phyloP scores from a whole-genome alignment of 2,797 vertebrate species.

The Acanthurus tractus region DNA sequence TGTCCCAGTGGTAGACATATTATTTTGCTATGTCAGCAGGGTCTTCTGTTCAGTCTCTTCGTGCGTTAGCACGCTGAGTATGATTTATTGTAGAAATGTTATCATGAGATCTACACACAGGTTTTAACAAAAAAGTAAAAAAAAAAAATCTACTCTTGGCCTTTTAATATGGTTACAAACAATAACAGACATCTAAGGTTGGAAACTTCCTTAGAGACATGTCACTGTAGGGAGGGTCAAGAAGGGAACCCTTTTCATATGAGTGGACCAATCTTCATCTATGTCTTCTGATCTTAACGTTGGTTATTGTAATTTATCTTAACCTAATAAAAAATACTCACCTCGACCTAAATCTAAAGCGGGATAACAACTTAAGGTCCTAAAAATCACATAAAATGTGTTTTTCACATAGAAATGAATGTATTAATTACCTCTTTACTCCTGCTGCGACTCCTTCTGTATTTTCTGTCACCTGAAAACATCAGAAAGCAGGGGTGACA shows the following conservation, averaged over 20 bases:
- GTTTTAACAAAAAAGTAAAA: slow-evolving; percentile 89
- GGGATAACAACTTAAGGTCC: slow-evolving; percentile 46
- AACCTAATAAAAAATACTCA: slow-evolving; percentile 90
- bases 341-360: slow-evolving; percentile 84
- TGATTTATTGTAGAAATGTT: slow-evolving; percentile 99
- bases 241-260: slow-evolving; percentile 57
- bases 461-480: slow-evolving; percentile 91
- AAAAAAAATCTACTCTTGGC: slow-evolving; percentile 85
- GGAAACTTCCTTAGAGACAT: slow-evolving; percentile 69
- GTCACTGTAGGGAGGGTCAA: slow-evolving; percentile 61
- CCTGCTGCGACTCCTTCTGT: slow-evolving; percentile 96
- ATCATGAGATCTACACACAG: slow-evolving; percentile 99
- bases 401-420: slow-evolving; percentile 82
- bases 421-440: slow-evolving; percentile 99
- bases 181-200: slow-evolving; percentile 78
- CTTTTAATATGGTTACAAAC: slow-evolving; percentile 77
- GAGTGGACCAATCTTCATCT: slow-evolving; percentile 82
- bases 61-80: slow-evolving; percentile 99
- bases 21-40: slow-evolving; percentile 99
- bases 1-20: slow-evolving; percentile 99
- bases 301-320: slow-evolving; percentile 35
- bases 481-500: slow-evolving; percentile 25
- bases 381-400: slow-evolving; percentile 63
- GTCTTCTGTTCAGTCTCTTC: slow-evolving; percentile 99
- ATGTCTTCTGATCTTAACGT: slow-evolving; percentile 60